Evolutionary conservation across 2,888 invertebrate genomes (phyloP), one percentile per base, ranked within the genome.

Genomic region (Peribatodes rhomboidaria): DNA sequence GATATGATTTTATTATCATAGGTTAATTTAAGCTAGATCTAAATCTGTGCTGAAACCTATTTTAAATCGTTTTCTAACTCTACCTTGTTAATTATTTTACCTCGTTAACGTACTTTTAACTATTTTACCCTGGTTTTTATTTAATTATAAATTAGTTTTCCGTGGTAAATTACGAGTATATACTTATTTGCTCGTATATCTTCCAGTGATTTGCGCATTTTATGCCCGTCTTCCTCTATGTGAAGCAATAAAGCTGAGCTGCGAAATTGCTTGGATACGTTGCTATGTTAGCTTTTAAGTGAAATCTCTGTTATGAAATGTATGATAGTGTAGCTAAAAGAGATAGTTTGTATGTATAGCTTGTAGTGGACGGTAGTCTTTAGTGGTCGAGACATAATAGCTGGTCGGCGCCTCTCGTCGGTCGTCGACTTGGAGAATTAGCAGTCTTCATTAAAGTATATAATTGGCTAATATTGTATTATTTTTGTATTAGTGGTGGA

Each of bases 391-490:
- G 67, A 66, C 65, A 66, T 73, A 71, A 73, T 71, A 67, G 63
- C 64, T 49, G 53, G 57, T 53, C 67, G 72, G 69, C 72, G 73
- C 68, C 71, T 58, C 39, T 56, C 50, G 16, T 31, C 60, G 72
- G 73, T 69, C 73, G 58, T 60, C 64, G 70, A 71, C 73, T 65
- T 62, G 31, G 33, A 46, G 52, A 71, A 72, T 70, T 65, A 70
- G 67, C 56, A 63, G 63, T 57, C 67, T 65, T 68, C 53, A 67
- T 66, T 64, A 65, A 63, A 53, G 49, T 39, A 57, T 41, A 47
- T 68, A 59, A 61, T 67, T 59, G 56, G 31, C 52, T 55, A 62
- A 50, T 58, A 62, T 61, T 59, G 50, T 59, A 61, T 55, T 55
- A 66, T 66, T 61, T 65, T 49, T 53, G 46, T 52, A 61, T 61